These are phyloP conservation scores for Cryptoblepharus egeriae DNA, from an alignment of 2,797 vertebrate genomes.

Conservation along the genomic window DNA sequence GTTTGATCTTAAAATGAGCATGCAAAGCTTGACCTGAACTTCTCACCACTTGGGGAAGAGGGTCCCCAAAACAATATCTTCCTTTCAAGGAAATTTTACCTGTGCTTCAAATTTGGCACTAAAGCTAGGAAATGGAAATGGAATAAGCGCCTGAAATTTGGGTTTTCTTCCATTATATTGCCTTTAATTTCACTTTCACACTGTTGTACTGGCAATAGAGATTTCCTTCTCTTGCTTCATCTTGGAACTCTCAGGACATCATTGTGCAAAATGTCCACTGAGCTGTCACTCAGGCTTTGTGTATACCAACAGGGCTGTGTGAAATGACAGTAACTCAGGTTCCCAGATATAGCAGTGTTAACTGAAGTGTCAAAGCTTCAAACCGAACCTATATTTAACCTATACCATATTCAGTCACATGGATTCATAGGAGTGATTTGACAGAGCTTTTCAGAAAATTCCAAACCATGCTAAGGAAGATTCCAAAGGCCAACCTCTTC, in stretches of 20 bases:
- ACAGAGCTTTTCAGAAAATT: conserved; percentile 4
- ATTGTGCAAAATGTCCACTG: conserved; percentile 27
- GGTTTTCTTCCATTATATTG: conserved; percentile 47
- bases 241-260: conserved; percentile 10
- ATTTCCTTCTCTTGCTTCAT: conserved; percentile 28
- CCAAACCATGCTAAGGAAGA: neutral
- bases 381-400: neutral
- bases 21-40: neutral
- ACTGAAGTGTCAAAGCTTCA: conserved; percentile 21
- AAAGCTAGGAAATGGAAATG: neutral
- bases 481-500: neutral
- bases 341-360: neutral
- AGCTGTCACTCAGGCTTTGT: conserved; percentile 6
- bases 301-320: conserved; percentile 25
- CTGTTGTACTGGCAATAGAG: conserved; percentile 29
- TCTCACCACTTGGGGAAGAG: neutral
- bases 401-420: neutral
- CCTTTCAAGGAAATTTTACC: neutral
- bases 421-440: neutral
- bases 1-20: neutral
- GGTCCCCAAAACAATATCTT: neutral
- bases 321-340: neutral
- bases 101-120: neutral
- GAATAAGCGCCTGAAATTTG: conserved; percentile 23
- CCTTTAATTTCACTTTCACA: conserved; percentile 38